Evolutionary conservation across 1,140 invertebrate species (phyloP), one percentile per base, ranked within the genome.

Genomic region (Nebria ingens): DNA sequence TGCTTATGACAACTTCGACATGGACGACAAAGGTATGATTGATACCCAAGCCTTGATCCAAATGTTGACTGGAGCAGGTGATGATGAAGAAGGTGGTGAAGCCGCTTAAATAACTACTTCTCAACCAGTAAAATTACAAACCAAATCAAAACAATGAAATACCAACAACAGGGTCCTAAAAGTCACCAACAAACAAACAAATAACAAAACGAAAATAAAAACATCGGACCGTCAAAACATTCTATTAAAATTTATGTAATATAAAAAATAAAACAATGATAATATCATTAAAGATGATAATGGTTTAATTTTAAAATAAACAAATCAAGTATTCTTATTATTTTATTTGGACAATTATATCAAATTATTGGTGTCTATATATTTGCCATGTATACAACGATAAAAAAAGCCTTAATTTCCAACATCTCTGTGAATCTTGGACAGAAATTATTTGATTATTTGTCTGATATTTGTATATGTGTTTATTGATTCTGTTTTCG

Each of bases 1-100:
- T 68, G 91, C 92, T 42, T 97, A 87, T 74, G 93, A 96, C 73
- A 89, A 94, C 73, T 91, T 96, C 79, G 90, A 91, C 21, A 91
- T 97, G 66, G 91, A 95, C 72, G 89, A 89, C 69, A 88, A 89
- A 65, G 90, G 92, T 68, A 86, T 86, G 75, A 93, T 98, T 68
- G 92, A 97, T 77, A 94, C 93, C 70, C 78, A 76, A 58, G 85
- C 85, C 68, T 86, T 95, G 63, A 91, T 94, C 73, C 78, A 81
- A 67, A 86, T 91, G 79, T 79, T 95, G 62, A 93, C 91, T 61
- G 87, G 87, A 68, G 82, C 83, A 66, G 83, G 80, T 58, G 84
- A 87, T 58, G 86, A 88, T 45, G 87, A 84, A 38, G 84, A 87
- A 62, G 83, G 79, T 56, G 67, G 65, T 25, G 78, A 79, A 65